Base-by-base conservation (phyloP, 2,888 invertebrate genomes). In the Xestia xanthographa region DNA sequence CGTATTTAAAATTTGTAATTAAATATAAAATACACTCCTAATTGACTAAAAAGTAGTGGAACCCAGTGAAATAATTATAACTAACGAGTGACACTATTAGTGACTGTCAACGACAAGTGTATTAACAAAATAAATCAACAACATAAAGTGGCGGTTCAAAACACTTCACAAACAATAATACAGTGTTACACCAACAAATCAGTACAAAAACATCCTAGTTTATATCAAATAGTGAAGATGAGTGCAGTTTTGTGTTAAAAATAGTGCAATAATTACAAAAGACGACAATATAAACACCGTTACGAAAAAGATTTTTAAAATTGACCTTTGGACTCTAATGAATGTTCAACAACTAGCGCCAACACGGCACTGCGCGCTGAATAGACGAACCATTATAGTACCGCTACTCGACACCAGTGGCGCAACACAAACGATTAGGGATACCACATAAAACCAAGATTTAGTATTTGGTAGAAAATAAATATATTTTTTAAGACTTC, bases 321-420 rank as follows among this genome's bases (percentile, higher is more conserved):
- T 38, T 60, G 34, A 60, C 60, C 60, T 60, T 60, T 60, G 60
- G 22, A 11, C 60, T 60, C 1, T 20, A 3, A 29, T 60, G 29
- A 60, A 34, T 60, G 22, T 60, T 34, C 62, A 5, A 62, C 62
- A 62, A 62, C 62, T 62, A 62, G 22, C 62, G 62, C 62, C 38
- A 11, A 11, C 20, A 29, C 8, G 34, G 34, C 62, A 34, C n/a
- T n/a, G n/a, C n/a, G n/a, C n/a, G n/a, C n/a, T n/a, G n/a, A n/a
- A n/a, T n/a, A n/a, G n/a, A n/a, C n/a, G n/a, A n/a, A n/a, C n/a
- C n/a, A n/a, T n/a, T n/a, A n/a, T n/a, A n/a, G n/a, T n/a, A n/a
- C n/a, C n/a, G n/a, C n/a, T n/a, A n/a, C n/a, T n/a, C n/a, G n/a
- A n/a, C n/a, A n/a, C n/a, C n/a, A n/a, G n/a, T n/a, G n/a, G n/a